These are phyloP conservation scores for Pseudomyrmex sp. DNA, from an alignment of 1,140 invertebrate species.

Conservation along the genomic window DNA sequence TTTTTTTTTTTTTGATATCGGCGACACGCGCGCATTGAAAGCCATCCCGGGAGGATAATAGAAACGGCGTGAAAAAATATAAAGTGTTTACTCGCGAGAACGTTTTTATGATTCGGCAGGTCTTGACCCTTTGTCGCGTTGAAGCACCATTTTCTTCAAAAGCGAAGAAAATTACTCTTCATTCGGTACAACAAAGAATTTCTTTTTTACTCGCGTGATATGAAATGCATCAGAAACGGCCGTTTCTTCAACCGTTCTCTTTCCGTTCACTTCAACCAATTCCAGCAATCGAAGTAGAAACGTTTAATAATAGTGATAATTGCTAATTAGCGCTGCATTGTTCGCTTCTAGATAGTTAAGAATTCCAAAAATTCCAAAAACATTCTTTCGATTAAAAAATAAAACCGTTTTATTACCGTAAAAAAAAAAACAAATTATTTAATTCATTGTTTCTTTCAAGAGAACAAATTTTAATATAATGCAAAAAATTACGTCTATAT, in stretches of 20 bases:
- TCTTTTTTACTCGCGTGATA: background rate
- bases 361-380: too few species aligned
- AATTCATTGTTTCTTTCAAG: background rate
- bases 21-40: constrained; percentile 27
- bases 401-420: background rate
- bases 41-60: constrained; percentile 21
- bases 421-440: background rate
- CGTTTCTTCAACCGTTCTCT: too few species aligned
- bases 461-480: background rate
- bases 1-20: constrained; percentile 48
- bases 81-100: constrained; percentile 17
- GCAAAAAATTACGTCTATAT: too few species aligned
- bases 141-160: background rate
- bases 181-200: background rate
- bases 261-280: background rate
- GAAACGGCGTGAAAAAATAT: constrained; percentile 38
- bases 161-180: constrained; percentile 18
- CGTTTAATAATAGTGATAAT: background rate
- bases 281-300: constrained; percentile 5
- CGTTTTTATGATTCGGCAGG: constrained; percentile 24
- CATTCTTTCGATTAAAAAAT: background rate
- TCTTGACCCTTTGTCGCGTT: constrained; percentile 6
- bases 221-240: background rate
- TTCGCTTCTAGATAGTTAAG: background rate
- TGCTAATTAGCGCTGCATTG: background rate